Evolutionary conservation across 2,113 vertebrate genomes (phyloP).

Genomic region (Himantopus leucocephalus): DNA sequence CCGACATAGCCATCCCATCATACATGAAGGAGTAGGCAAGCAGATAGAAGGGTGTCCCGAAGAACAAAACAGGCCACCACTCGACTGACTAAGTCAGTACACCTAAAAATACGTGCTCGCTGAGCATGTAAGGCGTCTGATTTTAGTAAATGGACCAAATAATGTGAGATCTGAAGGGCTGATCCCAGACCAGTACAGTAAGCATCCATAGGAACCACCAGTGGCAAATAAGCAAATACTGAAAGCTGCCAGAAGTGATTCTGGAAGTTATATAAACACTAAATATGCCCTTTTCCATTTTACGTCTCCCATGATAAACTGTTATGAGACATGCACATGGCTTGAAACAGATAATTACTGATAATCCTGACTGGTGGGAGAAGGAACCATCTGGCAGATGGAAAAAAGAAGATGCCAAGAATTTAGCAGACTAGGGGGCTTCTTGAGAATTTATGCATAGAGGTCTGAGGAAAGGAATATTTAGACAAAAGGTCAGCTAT

Average conservation of each 20-base stretch:
- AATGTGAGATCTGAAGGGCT: neutral
- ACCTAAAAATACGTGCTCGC: neutral
- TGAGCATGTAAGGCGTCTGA: neutral
- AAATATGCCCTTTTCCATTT: slow-evolving; percentile 24
- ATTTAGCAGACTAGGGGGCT: neutral
- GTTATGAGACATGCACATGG: neutral
- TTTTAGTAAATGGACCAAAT: neutral
- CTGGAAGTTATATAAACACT: neutral
- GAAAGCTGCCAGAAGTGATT: neutral
- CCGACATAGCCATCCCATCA: neutral
- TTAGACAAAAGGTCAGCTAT: slow-evolving; percentile 21
- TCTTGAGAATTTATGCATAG: neutral
- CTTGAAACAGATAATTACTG: slow-evolving; percentile 37
- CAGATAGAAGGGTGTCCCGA: neutral
- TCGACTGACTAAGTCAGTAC: rapidly evolving
- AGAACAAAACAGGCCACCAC: neutral
- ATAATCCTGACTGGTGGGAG: slow-evolving; percentile 51
- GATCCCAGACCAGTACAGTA: neutral
- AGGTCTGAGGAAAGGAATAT: slow-evolving; percentile 22
- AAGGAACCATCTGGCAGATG: slow-evolving; percentile 48
- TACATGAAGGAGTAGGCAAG: neutral
- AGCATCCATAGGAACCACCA: neutral
- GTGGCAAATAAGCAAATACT: neutral
- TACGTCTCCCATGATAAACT: slow-evolving; percentile 23
- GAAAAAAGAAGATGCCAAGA: slow-evolving; percentile 37